Evolutionary conservation across 2,113 vertebrate species (phyloP).

Genomic region (Catharus bicknelli): DNA sequence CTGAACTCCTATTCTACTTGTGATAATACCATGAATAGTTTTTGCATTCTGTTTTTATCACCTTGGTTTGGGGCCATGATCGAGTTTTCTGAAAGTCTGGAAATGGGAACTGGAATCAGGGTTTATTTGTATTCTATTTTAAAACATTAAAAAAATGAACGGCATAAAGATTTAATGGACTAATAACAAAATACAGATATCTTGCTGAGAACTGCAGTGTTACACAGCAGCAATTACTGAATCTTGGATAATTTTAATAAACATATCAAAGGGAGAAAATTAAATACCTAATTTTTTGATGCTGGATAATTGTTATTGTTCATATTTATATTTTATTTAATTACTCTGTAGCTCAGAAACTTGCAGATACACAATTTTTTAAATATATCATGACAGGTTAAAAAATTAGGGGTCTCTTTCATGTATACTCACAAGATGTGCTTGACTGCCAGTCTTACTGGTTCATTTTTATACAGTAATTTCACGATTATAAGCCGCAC

Average conservation of each 20-base stretch:
- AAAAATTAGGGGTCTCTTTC: background rate
- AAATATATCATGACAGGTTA: background rate
- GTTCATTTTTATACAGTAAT: background rate
- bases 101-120: background rate
- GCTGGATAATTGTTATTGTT: background rate
- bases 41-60: background rate
- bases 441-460: background rate
- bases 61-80: background rate
- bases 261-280: background rate
- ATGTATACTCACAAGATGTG: background rate
- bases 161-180: background rate
- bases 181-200: background rate
- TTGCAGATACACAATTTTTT: background rate
- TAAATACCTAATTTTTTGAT: background rate
- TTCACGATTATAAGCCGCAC: no score
- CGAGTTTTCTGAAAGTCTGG: background rate
- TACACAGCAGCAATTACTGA: background rate
- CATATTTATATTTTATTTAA: background rate
- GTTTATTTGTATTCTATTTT: background rate
- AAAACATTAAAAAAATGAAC: background rate
- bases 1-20: background rate
- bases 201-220: background rate
- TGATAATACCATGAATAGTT: background rate
- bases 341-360: background rate
- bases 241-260: background rate